phyloP scores from a whole-genome alignment of 2,113 vertebrate species.

The Syngnathoides biaculeatus region DNA sequence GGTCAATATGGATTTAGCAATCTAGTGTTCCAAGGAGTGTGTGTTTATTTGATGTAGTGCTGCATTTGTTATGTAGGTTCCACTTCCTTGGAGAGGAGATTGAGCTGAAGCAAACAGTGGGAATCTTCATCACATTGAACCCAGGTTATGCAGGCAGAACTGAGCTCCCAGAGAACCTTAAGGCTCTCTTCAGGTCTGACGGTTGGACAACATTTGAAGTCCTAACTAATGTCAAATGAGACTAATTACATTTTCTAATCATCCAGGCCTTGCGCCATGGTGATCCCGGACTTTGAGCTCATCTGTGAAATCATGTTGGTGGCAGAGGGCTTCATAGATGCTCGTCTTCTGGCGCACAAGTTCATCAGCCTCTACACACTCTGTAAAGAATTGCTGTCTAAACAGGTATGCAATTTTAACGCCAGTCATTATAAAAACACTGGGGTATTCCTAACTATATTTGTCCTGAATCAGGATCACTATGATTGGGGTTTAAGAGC shows the following conservation, averaged over 20 bases:
- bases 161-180: slow-evolving; percentile 78
- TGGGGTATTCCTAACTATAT: neutral
- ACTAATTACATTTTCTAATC: too few relatives aligned
- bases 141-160: slow-evolving; percentile 74
- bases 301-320: slow-evolving; percentile 80
- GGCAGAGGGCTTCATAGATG: slow-evolving; percentile 76
- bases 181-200: slow-evolving; percentile 71
- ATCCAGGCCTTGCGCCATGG: slow-evolving; percentile 69
- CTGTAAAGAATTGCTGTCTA: slow-evolving; percentile 76
- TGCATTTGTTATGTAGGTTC: slow-evolving; percentile 53
- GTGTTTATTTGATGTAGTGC: neutral
- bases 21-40: neutral
- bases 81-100: slow-evolving; percentile 69
- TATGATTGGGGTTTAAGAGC: slow-evolving; percentile 73
- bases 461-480: slow-evolving; percentile 63
- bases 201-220: neutral
- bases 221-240: neutral
- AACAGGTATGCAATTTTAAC: slow-evolving; percentile 55
- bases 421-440: neutral
- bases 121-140: slow-evolving; percentile 80
- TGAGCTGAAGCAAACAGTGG: slow-evolving; percentile 70
- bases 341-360: slow-evolving; percentile 73
- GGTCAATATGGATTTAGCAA: slow-evolving; percentile 38
- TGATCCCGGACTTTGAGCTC: slow-evolving; percentile 78
- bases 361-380: slow-evolving; percentile 78